Base-by-base conservation (phyloP, 1,140 invertebrate species). In the Theocolax elegans region DNA sequence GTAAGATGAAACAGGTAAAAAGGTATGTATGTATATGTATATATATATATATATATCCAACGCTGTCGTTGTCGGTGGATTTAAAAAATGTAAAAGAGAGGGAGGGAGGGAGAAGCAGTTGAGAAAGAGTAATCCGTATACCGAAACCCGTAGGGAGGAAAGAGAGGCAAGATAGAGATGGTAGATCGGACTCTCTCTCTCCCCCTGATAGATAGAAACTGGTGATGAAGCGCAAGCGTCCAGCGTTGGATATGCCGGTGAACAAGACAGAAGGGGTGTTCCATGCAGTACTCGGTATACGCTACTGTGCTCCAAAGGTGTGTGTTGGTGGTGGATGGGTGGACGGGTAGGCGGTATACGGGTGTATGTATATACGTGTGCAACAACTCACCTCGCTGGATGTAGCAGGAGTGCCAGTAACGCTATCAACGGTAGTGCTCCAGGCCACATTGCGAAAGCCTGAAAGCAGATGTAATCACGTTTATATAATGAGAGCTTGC, bases 381-480 rank as follows among this genome's bases (percentile, higher is more conserved):
- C n/a, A 46, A 35, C 74, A 72, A 81, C 81, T 77, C 75, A 86
- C 85, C 83, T 84, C 77, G 78, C 77, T 70, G 76, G 79, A 80
- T 85, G 80, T 75, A 83, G 77, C 74, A 83, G 77, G 74, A 78
- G 63, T 79, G 80, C 79, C 77, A 85, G 79, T 82, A 86, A 81
- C 80, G 78, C 79, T 81, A 85, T 79, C 75, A 84, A 77, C 75
- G 80, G 76, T 80, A 83, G 79, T 80, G 79, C 83, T 85, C 84
- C 85, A 85, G 83, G 83, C 85, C 83, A 81, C 84, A 86, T 86
- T 80, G 82, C 83, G 81, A 81, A 78, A 81, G 83, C 85, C 85
- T 86, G 77, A 77, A 85, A 85, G 58, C 75, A 78, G 74, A 81
- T 67, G 75, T 77, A 77, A 80, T 77, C 73, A 75, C 67, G 67